Conservation (phyloP, 2,888 invertebrate genomes). For the Tinea pellionella region DNA sequence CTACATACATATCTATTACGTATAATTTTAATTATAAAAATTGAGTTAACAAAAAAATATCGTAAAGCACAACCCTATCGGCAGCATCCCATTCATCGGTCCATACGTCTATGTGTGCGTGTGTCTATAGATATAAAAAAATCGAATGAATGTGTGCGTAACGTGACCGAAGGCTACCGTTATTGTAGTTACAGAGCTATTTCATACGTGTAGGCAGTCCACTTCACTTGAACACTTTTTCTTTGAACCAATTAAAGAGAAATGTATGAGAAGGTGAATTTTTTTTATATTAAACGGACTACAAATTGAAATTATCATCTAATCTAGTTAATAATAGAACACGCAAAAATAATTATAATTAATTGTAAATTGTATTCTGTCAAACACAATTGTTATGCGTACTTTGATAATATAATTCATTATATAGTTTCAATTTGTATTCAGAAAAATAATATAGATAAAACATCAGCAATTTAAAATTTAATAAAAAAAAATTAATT, state of each 20-base stretch:
- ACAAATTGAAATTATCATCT: neutral
- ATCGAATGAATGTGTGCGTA: slow-evolving; percentile 21
- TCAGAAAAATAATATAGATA: neutral
- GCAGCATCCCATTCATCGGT: slow-evolving; percentile 55
- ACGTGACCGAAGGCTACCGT: slow-evolving; percentile 38
- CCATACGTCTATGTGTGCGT: slow-evolving; percentile 18
- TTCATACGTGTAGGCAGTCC: neutral
- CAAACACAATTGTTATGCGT: neutral
- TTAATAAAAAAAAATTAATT: neutral
- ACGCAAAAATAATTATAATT: slow-evolving; percentile 1
- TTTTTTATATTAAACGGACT: neutral
- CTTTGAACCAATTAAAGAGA: neutral
- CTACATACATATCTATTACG: too few species aligned
- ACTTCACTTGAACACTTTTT: slow-evolving; percentile 2
- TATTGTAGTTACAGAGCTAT: slow-evolving; percentile 22
- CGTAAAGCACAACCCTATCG: slow-evolving; percentile 36
- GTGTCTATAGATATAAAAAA: slow-evolving; percentile 20
- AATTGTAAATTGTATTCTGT: neutral
- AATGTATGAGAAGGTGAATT: neutral
- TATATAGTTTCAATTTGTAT: neutral
- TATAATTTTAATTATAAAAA: too few species aligned
- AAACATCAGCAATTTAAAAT: neutral
- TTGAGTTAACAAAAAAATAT: too few species aligned
- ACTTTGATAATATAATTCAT: neutral
- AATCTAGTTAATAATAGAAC: neutral